Conservation (phyloP, 2,113 vertebrate genomes). For the Bufo bufo region DNA sequence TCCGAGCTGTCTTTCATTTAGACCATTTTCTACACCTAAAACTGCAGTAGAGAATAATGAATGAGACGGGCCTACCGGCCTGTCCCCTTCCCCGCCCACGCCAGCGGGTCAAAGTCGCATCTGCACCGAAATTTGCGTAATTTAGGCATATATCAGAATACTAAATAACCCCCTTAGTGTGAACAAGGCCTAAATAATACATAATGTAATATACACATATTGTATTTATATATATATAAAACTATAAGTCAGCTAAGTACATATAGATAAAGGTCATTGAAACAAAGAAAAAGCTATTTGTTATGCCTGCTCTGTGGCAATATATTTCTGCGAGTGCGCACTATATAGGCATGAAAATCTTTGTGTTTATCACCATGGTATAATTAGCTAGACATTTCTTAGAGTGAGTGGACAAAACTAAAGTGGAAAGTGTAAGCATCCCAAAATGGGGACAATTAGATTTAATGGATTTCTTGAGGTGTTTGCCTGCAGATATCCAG, state of each 20-base stretch:
- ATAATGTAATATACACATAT: neutral
- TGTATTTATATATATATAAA: neutral
- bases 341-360: neutral
- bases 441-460: constrained; percentile 29
- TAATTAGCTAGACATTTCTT: constrained; percentile 17
- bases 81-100: too few species aligned
- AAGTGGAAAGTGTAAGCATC: constrained; percentile 25
- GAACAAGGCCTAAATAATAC: neutral
- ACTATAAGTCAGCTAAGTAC: neutral
- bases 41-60: too few species aligned
- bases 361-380: neutral
- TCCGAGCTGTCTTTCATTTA: too few species aligned
- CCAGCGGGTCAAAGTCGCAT: too few species aligned
- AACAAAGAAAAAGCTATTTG: neutral
- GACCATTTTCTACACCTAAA: too few species aligned
- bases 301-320: neutral
- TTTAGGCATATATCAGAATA: too few species aligned
- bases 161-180: neutral
- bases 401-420: constrained; percentile 18
- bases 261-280: neutral
- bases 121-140: too few species aligned
- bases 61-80: too few species aligned
- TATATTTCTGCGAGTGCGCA: neutral
- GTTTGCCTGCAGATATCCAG: constrained; percentile 43
- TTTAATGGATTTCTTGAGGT: constrained; percentile 47